phyloP scores from a whole-genome alignment of 2,797 vertebrate species.

The Acridotheres tristis region DNA sequence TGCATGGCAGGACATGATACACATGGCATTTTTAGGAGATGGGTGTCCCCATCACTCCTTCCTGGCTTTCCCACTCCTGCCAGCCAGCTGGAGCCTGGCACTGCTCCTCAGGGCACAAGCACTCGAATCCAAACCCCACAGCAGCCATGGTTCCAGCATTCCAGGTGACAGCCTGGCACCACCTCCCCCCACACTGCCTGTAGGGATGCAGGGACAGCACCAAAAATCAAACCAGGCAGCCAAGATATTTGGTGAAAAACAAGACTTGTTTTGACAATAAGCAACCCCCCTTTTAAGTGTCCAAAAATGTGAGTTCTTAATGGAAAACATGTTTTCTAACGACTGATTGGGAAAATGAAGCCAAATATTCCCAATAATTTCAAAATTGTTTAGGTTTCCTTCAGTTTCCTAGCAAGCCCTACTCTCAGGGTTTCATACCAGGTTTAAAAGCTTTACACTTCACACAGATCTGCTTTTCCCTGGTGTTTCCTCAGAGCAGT shows the following conservation, averaged over 20 bases:
- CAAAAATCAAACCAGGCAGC: neutral
- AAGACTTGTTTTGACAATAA: neutral
- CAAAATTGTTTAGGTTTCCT: neutral
- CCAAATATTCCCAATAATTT: neutral
- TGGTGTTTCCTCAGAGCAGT: neutral
- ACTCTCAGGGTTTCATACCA: neutral
- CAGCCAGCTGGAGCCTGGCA: neutral
- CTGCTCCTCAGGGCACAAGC: neutral
- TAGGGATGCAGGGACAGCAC: neutral
- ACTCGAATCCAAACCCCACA: neutral
- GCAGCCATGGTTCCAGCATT: neutral
- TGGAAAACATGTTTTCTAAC: neutral
- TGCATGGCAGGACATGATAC: too few species aligned
- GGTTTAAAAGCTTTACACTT: neutral
- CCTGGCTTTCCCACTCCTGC: neutral
- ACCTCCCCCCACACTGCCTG: neutral
- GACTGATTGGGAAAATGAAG: neutral
- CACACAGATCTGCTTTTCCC: neutral
- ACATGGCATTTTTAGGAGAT: fast-evolving
- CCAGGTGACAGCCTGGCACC: neutral
- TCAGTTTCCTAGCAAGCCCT: neutral
- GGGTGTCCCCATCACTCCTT: fast-evolving
- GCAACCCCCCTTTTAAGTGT: neutral
- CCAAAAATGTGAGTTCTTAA: neutral
- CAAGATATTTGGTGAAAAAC: neutral